Percentiles rank a stretch among this genome's conserved stretches.
phyloP scores from a whole-genome alignment of 2,113 vertebrate genomes.

The Sylvilagus bachmani region DNA sequence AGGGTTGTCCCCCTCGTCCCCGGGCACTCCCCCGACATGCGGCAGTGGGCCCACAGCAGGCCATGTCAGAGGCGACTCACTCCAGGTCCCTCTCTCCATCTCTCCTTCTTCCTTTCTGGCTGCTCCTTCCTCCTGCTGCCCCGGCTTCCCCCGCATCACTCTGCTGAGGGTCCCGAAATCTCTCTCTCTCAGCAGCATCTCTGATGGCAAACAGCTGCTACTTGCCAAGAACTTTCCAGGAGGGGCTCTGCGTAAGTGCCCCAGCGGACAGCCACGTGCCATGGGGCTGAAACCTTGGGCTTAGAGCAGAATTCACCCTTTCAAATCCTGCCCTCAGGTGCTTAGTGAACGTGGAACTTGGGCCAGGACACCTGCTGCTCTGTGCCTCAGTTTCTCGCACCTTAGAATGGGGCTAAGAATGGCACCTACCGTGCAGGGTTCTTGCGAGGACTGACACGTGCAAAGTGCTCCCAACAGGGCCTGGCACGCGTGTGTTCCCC shows the following conservation, averaged over 20 bases:
- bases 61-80: neutral
- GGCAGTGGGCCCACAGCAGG: neutral
- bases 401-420: neutral
- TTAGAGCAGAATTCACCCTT: neutral
- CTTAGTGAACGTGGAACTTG: neutral
- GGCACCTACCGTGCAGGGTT: too few species aligned
- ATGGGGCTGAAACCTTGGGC: neutral
- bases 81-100: neutral
- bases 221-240: neutral
- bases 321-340: neutral
- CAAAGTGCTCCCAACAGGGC: neutral
- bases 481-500: neutral
- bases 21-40: neutral
- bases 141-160: neutral
- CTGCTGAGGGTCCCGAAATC: neutral
- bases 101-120: neutral
- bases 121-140: neutral
- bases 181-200: neutral
- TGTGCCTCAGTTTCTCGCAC: neutral
- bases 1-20: rapidly evolving
- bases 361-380: neutral
- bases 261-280: neutral
- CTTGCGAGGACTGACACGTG: neutral
- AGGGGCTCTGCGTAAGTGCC: neutral
- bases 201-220: neutral